Conservation (phyloP, 2,888 invertebrate species). For the Zeuzera pyrina region DNA sequence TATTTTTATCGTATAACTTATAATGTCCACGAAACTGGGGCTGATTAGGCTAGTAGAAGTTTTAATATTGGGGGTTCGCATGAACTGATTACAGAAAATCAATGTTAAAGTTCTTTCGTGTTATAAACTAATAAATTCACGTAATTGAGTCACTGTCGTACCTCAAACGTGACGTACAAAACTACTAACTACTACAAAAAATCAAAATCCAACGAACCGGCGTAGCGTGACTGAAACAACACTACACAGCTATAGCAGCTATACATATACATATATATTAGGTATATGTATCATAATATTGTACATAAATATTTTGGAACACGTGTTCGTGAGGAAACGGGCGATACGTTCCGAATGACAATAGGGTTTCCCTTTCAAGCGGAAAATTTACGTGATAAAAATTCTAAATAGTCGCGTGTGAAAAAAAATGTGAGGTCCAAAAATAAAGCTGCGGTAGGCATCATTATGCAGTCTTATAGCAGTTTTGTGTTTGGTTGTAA, state of each 20-base stretch:
- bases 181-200: slow-evolving; percentile 34
- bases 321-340: slow-evolving; percentile 67
- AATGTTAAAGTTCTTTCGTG: slow-evolving; percentile 44
- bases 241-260: no score
- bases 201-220: slow-evolving; percentile 45
- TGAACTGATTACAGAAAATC: no score
- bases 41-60: no score
- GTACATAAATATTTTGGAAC: slow-evolving; percentile 45
- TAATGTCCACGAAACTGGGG: no score
- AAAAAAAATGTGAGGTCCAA: slow-evolving; percentile 63
- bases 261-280: slow-evolving; percentile 29
- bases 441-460: slow-evolving; percentile 68
- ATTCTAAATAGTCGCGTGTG: slow-evolving; percentile 66
- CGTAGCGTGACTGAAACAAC: slow-evolving; percentile 68
- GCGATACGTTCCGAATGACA: slow-evolving; percentile 58
- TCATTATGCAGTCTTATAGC: slow-evolving; percentile 59
- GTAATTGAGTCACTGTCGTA: slow-evolving; percentile 43
- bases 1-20: no score
- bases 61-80: no score
- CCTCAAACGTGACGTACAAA: slow-evolving; percentile 24
- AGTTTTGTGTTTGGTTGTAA: slow-evolving; percentile 53
- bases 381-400: slow-evolving; percentile 72
- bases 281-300: slow-evolving; percentile 6
- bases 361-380: slow-evolving; percentile 70
- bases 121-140: slow-evolving; percentile 39